Evolutionary conservation across 2,888 invertebrate species (phyloP).

Genomic region (Shargacucullia verbasci): DNA sequence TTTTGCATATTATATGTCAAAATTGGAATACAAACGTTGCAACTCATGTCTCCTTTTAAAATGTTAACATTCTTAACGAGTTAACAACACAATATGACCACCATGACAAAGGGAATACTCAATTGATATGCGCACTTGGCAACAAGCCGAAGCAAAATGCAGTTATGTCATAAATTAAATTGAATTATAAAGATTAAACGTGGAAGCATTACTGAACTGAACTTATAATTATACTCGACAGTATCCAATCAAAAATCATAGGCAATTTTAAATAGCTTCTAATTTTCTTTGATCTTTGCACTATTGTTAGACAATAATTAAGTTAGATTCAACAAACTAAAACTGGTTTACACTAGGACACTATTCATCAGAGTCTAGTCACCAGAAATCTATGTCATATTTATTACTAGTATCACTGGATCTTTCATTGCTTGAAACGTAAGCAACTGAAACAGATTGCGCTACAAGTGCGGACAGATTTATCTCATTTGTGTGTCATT

Average conservation of each 20-base stretch:
- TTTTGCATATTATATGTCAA: too few relatives aligned
- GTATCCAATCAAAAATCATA: constrained; percentile 12
- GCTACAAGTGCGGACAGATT: too few relatives aligned
- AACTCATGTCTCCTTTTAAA: constrained; percentile 3
- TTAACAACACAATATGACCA: constrained; percentile 10
- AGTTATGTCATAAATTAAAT: constrained; percentile 18
- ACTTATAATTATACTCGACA: neutral
- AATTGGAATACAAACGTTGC: constrained; percentile 12
- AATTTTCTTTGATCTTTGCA: neutral
- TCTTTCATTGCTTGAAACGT: too few relatives aligned
- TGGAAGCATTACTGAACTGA: constrained; percentile 3
- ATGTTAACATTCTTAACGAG: constrained; percentile 30
- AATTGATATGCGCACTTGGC: constrained; percentile 46
- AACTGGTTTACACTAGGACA: too few relatives aligned
- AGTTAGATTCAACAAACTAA: too few relatives aligned
- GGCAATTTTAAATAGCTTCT: neutral
- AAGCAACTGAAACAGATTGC: too few relatives aligned
- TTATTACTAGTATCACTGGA: too few relatives aligned
- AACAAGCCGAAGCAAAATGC: constrained; percentile 22
- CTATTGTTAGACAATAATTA: too few relatives aligned
- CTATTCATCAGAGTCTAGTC: too few relatives aligned
- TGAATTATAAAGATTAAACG: constrained; percentile 16
- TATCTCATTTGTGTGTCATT: neutral
- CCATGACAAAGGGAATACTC: constrained; percentile 26
- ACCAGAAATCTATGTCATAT: too few relatives aligned